A percentile compares a stretch with the other conserved stretches of the same genome.
phyloP scores from a whole-genome alignment of 2,113 vertebrate species.

The Mastomys natalensis region DNA sequence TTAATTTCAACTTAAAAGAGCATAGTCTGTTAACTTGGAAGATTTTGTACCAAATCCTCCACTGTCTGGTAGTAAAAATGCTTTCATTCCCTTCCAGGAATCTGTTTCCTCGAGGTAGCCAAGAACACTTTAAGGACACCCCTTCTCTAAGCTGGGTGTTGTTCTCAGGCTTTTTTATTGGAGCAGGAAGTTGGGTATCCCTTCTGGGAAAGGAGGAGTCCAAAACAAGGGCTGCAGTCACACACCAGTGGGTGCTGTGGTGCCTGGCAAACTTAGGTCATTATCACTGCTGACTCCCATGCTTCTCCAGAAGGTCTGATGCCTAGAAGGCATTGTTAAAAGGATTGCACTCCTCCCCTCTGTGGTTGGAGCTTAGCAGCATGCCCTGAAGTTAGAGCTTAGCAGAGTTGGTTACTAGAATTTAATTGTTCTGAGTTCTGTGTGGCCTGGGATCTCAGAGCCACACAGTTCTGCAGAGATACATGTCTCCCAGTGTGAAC shows the following conservation, averaged over 20 bases:
- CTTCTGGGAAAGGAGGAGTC: neutral
- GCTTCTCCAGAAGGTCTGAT: neutral
- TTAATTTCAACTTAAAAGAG: neutral
- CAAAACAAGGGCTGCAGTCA: neutral
- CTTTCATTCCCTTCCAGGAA: neutral
- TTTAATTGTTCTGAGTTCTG: neutral
- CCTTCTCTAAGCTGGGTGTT: neutral
- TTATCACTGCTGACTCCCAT: neutral
- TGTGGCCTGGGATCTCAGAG: neutral
- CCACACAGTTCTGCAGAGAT: neutral
- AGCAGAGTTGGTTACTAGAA: neutral
- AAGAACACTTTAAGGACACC: neutral
- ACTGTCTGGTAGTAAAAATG: neutral
- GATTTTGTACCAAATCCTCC: neutral
- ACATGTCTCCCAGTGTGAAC: neutral
- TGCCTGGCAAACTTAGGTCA: neutral
- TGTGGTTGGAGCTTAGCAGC: neutral
- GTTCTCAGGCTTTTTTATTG: neutral
- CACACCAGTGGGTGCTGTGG: neutral
- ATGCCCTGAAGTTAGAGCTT: neutral
- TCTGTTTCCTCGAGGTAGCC: neutral
- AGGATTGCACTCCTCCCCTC: neutral
- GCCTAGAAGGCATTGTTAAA: neutral
- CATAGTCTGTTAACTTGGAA: neutral
- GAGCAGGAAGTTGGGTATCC: neutral